Base-by-base conservation (phyloP, 2,113 vertebrate genomes). In the Etheostoma cragini region DNA sequence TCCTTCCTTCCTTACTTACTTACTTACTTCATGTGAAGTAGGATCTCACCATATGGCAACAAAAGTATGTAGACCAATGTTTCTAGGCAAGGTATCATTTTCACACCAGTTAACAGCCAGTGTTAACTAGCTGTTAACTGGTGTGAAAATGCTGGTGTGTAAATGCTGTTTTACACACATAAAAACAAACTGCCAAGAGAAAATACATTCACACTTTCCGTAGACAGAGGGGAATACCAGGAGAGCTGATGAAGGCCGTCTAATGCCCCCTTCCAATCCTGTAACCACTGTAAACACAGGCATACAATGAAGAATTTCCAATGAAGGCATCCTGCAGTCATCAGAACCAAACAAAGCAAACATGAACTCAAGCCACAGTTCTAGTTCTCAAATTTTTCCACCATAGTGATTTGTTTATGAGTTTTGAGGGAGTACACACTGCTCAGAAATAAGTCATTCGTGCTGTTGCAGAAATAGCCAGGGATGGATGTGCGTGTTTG, bases 401-500 rank as follows among this genome's bases (percentile, higher is more conserved):
- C 4, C 22, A 15, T 8, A 56, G 50, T 35, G 66, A 84, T 78
- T 76, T 77, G 70, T 72, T 80, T 80, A 52, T 47, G 84, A 70
- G 70, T 14, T 65, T 52, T 54, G 64, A 26, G 38, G 22, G 64
- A 74, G n/a, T 19, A 47, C 21, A 58, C 42, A 45, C 26, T 60
- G 68, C 66, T 35, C 19, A 63, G 66, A 30, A 71, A 30, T 33
- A 68, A 68, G 54, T 47, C 2, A 7, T 86, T 76, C 30, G 38
- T 76, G 35, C 67, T 66, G 62, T 56, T 74, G 64, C 83, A 85
- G 70, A 78, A 91, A 86, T 76, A 83, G 78, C 67, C 46, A 8
- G 24, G 72, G 57, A 76, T 76, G 57, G 67, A 83, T 71, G 72
- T 87, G 82, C 64, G 60, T 88, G 83, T 82, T 74, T 78, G 67